Evolutionary conservation across 1,140 invertebrate species (phyloP).

Genomic region (Elysia chlorotica): DNA sequence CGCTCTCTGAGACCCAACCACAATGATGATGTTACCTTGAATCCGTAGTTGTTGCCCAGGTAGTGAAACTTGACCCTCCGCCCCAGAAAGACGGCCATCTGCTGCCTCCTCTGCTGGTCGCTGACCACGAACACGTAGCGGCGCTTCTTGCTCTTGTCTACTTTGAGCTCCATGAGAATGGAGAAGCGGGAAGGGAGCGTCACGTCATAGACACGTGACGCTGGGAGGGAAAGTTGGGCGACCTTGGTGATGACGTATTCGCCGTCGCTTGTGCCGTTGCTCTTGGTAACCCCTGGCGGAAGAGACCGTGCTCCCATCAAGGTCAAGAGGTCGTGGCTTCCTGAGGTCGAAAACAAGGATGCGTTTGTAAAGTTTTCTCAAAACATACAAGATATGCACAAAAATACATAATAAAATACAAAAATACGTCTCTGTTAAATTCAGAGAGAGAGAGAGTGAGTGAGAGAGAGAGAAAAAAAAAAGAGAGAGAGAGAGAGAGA

Average conservation of each 20-base stretch:
- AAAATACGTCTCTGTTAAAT: too few species aligned
- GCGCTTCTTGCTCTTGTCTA: conserved; percentile 21
- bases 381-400: too few species aligned
- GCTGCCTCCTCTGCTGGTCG: conserved; percentile 45
- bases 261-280: conserved; percentile 27
- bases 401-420: too few species aligned
- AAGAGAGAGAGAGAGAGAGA: too few species aligned
- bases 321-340: conserved; percentile 33
- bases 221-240: conserved; percentile 41
- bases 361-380: too few species aligned
- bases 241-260: conserved; percentile 40
- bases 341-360: neutral
- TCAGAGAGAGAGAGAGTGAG: too few species aligned
- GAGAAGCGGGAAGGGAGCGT: conserved; percentile 50
- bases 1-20: too few species aligned
- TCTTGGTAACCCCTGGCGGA: conserved; percentile 36
- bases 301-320: conserved; percentile 37
- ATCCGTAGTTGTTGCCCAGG: conserved; percentile 21
- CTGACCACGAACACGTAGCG: conserved; percentile 52
- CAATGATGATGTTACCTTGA: too few species aligned
- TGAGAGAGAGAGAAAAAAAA: too few species aligned
- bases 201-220: conserved; percentile 35
- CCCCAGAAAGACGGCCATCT: conserved; percentile 39
- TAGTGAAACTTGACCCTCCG: conserved; percentile 20
- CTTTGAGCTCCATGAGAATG: conserved; percentile 38